phyloP scores from a whole-genome alignment of 2,888 invertebrate genomes.

The Leucophenga montana region DNA sequence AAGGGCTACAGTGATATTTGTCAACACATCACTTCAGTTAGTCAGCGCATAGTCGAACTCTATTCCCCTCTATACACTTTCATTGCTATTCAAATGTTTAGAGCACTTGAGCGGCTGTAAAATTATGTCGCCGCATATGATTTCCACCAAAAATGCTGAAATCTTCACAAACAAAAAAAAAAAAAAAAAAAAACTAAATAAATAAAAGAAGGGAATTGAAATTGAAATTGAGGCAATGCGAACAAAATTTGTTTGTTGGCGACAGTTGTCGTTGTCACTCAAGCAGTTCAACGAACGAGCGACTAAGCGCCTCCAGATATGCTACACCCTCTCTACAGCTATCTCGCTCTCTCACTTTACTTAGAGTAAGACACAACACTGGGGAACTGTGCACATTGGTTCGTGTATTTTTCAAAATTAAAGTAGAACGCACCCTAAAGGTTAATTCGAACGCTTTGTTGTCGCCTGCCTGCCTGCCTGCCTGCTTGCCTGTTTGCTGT shows the following conservation, averaged over 20 bases:
- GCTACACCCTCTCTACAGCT: slow-evolving; percentile 1
- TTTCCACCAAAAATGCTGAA: slow-evolving; percentile 22
- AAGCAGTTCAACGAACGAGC: slow-evolving; percentile 15
- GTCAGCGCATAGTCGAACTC: neutral
- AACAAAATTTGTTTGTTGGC: slow-evolving; percentile 11
- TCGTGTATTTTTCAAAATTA: slow-evolving; percentile 9
- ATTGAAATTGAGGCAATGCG: slow-evolving; percentile 9
- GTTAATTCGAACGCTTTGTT: slow-evolving; percentile 19
- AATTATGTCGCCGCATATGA: slow-evolving; percentile 8
- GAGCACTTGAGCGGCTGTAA: neutral
- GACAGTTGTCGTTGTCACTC: slow-evolving; percentile 27
- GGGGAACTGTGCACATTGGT: neutral
- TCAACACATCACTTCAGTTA: slow-evolving; percentile 25
- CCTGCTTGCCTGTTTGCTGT: neutral
- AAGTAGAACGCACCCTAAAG: slow-evolving; percentile 29
- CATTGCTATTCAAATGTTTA: neutral
- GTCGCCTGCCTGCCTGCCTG: neutral
- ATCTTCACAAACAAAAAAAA: too few species aligned
- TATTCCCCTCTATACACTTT: neutral
- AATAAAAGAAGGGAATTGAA: neutral
- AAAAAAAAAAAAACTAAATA: neutral
- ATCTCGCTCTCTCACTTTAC: neutral
- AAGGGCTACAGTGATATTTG: slow-evolving; percentile 15
- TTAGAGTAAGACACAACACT: too few species aligned
- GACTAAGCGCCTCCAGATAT: slow-evolving; percentile 15